Evolutionary conservation across 2,888 invertebrate genomes (phyloP), one percentile per base, ranked within the genome.

Genomic region (Cyclophora albipunctata): DNA sequence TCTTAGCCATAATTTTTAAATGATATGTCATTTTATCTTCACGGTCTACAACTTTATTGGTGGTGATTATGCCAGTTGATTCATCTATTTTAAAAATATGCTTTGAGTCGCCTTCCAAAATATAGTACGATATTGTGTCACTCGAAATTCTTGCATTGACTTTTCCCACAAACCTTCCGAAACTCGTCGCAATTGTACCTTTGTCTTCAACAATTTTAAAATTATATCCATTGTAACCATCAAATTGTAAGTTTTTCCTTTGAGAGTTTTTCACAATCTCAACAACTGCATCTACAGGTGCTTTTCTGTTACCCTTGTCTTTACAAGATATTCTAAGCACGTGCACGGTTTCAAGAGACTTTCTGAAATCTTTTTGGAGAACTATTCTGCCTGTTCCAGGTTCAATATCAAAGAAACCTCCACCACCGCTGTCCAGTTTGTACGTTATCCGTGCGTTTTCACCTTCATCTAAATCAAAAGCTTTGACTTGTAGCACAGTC

Each of bases 391-490:
- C 97, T 20, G 93, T 94, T 75, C 90, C 91, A 49, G 93, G 91
- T 70, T 96, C 95, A 34, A 97, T 89, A 7, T 91, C 90, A 79
- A 98, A 98, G 57, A 94, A 90, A 42, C 93, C 94, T 61, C 94
- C 95, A 51, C 93, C 93, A 34, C 94, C 95, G 66, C 91, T 93
- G 79, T 95, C 95, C 54, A 98, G 85, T 62, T 90, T 91, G 73
- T 93, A 97, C 52, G 92, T 92, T 45, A 96, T 90, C 74, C 92
- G 91, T 41, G 96, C 95, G 87, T 97, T 97, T 71, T 95, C 93
- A n/a, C 94, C 95, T 67, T 94, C 93, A 79, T 98, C 98, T 56
- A 91, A 90, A 88, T 98, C 98, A 50, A 90, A 91, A 2, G 98
- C 98, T 49, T 90, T 91, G 33, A 98, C 93, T 79, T 92, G 92